Percentiles rank a stretch among this genome's conserved stretches.
Conservation (phyloP, 2,888 invertebrate genomes). For the Zaprionus lineosus region DNA sequence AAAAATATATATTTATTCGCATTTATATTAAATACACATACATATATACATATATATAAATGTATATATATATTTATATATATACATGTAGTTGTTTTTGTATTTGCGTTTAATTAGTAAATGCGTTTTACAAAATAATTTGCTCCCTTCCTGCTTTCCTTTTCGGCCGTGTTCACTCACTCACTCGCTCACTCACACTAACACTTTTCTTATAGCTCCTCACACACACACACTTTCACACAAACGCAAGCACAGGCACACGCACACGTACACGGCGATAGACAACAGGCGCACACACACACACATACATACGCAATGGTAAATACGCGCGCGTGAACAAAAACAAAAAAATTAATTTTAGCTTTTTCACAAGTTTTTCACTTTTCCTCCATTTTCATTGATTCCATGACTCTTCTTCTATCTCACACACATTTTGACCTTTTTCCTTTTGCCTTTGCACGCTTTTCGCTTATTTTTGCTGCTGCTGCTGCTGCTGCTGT, state of each 20-base stretch:
- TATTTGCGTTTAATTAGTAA: conserved; percentile 54
- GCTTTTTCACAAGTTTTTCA: conserved; percentile 70
- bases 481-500: conserved; percentile 35
- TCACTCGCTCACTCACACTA: conserved; percentile 9
- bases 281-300: no score
- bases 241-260: conserved; percentile 47
- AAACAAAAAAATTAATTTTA: conserved; percentile 76
- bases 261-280: conserved; percentile 73
- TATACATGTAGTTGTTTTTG: conserved; percentile 27
- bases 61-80: conserved; percentile 15
- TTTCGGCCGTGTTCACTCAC: conserved; percentile 6
- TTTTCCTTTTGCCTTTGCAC: conserved; percentile 57
- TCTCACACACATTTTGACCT: conserved; percentile 56
- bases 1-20: background rate
- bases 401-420: conserved; percentile 41
- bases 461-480: conserved; percentile 45
- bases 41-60: conserved; percentile 13
- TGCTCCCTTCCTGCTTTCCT: conserved; percentile 8
- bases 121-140: conserved; percentile 65
- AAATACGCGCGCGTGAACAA: conserved; percentile 66
- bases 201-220: conserved; percentile 6
- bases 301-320: conserved; percentile 1
- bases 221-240: conserved; percentile 18
- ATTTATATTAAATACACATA: background rate
- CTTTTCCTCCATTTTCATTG: conserved; percentile 69